Evolutionary conservation across 2,888 invertebrate genomes (phyloP).

Genomic region (Caenorhabditis panamensis): DNA sequence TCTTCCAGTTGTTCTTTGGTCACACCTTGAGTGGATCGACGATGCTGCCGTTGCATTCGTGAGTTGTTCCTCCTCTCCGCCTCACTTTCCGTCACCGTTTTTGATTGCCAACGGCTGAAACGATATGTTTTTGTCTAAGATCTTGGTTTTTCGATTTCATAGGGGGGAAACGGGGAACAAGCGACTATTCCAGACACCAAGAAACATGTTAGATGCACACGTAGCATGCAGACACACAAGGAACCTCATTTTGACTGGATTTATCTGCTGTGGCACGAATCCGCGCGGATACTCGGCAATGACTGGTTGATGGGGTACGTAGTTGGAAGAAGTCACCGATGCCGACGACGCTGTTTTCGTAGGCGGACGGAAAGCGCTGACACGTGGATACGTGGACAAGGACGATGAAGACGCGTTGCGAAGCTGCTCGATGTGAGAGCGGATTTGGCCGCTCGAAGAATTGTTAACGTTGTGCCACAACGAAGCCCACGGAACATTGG

Average conservation of each 20-base stretch:
- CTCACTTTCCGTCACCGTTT: constrained; percentile 78
- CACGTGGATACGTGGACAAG: constrained; percentile 40
- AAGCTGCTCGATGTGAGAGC: constrained; percentile 49
- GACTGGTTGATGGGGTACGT: background rate
- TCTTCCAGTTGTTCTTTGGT: constrained; percentile 75
- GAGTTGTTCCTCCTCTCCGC: constrained; percentile 79
- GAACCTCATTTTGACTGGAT: constrained; percentile 68
- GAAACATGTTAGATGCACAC: constrained; percentile 12
- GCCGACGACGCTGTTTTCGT: constrained; percentile 20
- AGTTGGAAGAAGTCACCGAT: constrained; percentile 7
- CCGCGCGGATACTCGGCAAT: constrained; percentile 62
- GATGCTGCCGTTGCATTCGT: constrained; percentile 76
- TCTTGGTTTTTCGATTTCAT: background rate
- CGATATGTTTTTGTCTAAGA: background rate
- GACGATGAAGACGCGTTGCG: constrained; percentile 51
- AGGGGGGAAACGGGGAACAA: constrained; percentile 1
- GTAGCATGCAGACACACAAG: constrained; percentile 20
- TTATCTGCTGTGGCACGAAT: constrained; percentile 66
- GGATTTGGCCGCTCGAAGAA: constrained; percentile 45
- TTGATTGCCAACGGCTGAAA: constrained; percentile 79
- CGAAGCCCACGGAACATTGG: constrained; percentile 66
- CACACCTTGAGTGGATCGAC: constrained; percentile 79
- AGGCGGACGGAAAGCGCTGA: constrained; percentile 68
- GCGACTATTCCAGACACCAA: constrained; percentile 8
- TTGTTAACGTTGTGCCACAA: constrained; percentile 62